A percentile compares a stretch with the other conserved stretches of the same genome.
Evolutionary conservation across 2,797 vertebrate genomes (phyloP).

Genomic region (Neostethus bicornis): DNA sequence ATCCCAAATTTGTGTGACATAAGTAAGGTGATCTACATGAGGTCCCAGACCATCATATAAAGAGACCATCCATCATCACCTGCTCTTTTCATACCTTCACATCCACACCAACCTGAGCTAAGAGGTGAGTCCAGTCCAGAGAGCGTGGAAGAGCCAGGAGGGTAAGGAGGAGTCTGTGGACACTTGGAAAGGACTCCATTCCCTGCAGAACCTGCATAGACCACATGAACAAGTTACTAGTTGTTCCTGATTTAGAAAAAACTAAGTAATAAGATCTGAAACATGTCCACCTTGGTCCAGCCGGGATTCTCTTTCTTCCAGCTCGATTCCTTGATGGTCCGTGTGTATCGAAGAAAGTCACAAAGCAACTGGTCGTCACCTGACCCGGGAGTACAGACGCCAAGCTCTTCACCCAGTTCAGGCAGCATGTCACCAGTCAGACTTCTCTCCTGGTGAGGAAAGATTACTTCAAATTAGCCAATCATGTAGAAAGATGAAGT

Average conservation of each 20-base stretch:
- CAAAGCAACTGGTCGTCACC: conserved; percentile 20
- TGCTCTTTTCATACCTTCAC: background rate
- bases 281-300: conserved; percentile 51
- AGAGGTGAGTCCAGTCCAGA: conserved; percentile 53
- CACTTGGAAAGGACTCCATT: conserved; percentile 18
- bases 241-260: too few species aligned
- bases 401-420: conserved; percentile 55
- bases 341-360: conserved; percentile 48
- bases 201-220: conserved; percentile 35
- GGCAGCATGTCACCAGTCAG: conserved; percentile 17
- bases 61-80: too few species aligned
- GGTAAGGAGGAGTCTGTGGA: conserved; percentile 63
- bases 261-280: too few species aligned
- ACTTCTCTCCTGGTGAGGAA: conserved; percentile 10
- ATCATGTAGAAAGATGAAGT: too few species aligned
- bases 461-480: background rate
- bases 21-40: too few species aligned
- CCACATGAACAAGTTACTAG: background rate
- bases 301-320: fast-evolving
- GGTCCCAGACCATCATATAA: too few species aligned
- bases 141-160: conserved; percentile 71
- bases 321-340: background rate
- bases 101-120: conserved; percentile 65
- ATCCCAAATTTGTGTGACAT: too few species aligned
- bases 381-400: conserved; percentile 27